Conservation (phyloP, 2,113 vertebrate genomes). For the Sebastes fasciatus region DNA sequence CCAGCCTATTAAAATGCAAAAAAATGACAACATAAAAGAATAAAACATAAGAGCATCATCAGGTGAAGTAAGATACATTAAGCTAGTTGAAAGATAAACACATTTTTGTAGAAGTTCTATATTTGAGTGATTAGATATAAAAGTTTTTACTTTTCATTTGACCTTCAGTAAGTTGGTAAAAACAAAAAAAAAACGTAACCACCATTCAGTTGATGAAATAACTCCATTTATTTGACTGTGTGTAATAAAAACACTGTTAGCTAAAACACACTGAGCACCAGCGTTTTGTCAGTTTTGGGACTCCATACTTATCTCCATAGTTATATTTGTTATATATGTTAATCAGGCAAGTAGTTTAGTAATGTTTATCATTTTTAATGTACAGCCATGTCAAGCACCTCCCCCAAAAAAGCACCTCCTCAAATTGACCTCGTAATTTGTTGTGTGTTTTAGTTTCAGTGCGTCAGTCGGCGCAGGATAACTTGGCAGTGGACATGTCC, state of each 20-base stretch:
- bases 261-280: no score
- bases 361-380: neutral
- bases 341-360: neutral
- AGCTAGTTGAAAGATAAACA: neutral
- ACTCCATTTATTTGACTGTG: no score
- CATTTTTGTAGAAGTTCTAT: neutral
- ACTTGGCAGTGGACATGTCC: conserved; percentile 92
- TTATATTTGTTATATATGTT: neutral
- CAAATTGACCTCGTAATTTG: neutral
- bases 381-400: neutral
- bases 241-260: no score
- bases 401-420: neutral
- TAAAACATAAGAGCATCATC: neutral
- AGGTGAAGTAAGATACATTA: neutral
- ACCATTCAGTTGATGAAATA: no score
- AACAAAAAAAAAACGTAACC: no score
- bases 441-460: conserved; percentile 77
- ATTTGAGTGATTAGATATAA: neutral
- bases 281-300: neutral
- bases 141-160: neutral
- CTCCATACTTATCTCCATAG: neutral
- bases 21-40: neutral
- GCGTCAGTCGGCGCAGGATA: conserved; percentile 85
- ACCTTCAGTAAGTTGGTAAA: neutral
- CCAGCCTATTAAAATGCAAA: neutral